phyloP scores from a whole-genome alignment of 2,113 vertebrate species.

The Chloroceryle aenea region DNA sequence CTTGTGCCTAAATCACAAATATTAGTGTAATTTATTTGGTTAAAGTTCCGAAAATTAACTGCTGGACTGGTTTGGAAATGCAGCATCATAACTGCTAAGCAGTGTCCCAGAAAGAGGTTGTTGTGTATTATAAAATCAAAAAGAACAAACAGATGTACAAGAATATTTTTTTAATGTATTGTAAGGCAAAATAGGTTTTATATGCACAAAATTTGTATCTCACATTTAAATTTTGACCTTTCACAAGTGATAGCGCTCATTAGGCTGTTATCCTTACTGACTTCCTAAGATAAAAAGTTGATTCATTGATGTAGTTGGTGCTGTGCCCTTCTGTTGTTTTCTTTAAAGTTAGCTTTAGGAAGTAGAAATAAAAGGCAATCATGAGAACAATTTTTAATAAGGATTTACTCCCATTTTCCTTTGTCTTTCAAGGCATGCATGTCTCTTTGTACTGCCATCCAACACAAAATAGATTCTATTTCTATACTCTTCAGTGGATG shows the following conservation, averaged over 20 bases:
- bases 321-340: not conserved
- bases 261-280: not conserved
- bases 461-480: not conserved
- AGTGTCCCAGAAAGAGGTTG: not conserved
- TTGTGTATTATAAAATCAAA: not conserved
- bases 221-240: not conserved
- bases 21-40: not conserved
- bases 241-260: not conserved
- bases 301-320: not conserved
- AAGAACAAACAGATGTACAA: not conserved
- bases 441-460: not conserved
- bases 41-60: not conserved
- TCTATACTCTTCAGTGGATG: not conserved
- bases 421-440: not conserved
- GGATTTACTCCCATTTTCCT: rapidly evolving
- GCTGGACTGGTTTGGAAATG: not conserved
- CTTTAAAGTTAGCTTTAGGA: not conserved
- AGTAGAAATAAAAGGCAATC: not conserved
- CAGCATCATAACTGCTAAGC: not conserved
- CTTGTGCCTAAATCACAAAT: not conserved
- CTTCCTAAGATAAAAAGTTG: not conserved
- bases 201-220: not conserved
- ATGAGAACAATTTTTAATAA: not conserved
- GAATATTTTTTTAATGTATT: not conserved
- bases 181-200: not conserved